phyloP scores from a whole-genome alignment of 2,888 invertebrate genomes.

The Enoplolaimus lenunculus region DNA sequence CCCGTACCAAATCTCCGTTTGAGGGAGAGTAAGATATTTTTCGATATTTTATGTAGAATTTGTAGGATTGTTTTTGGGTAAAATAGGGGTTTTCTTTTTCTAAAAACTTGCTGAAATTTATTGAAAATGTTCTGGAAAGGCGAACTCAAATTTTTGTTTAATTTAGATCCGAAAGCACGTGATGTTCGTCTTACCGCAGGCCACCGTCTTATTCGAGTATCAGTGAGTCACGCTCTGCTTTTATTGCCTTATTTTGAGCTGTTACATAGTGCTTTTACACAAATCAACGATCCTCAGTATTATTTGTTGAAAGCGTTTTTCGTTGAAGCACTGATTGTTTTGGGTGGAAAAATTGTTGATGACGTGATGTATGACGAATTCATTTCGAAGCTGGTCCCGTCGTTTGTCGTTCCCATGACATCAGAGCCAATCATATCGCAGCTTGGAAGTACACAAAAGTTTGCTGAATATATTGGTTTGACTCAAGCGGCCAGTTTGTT shows the following conservation, averaged over 20 bases:
- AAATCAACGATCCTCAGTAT: neutral
- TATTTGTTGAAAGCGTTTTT: neutral
- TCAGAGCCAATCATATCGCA: neutral
- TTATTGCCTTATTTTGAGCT: neutral
- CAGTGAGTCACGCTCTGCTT: neutral
- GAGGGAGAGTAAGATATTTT: too few species aligned
- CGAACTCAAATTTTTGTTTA: neutral
- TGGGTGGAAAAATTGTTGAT: neutral
- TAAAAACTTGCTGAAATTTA: too few species aligned
- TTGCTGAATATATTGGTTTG: neutral
- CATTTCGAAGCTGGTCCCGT: neutral
- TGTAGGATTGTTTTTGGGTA: too few species aligned
- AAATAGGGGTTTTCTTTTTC: too few species aligned
- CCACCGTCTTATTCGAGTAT: neutral
- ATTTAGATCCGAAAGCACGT: neutral
- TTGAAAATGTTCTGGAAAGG: too few species aligned
- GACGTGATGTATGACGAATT: neutral
- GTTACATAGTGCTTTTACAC: neutral
- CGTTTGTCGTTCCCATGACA: neutral
- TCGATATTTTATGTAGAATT: too few species aligned
- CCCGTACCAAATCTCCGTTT: too few species aligned
- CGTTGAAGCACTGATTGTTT: neutral
- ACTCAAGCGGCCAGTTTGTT: neutral
- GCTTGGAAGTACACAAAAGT: neutral
- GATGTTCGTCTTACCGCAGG: neutral